Base-by-base conservation (phyloP, 1,140 invertebrate species). In the Caenorhabditis latens region DNA sequence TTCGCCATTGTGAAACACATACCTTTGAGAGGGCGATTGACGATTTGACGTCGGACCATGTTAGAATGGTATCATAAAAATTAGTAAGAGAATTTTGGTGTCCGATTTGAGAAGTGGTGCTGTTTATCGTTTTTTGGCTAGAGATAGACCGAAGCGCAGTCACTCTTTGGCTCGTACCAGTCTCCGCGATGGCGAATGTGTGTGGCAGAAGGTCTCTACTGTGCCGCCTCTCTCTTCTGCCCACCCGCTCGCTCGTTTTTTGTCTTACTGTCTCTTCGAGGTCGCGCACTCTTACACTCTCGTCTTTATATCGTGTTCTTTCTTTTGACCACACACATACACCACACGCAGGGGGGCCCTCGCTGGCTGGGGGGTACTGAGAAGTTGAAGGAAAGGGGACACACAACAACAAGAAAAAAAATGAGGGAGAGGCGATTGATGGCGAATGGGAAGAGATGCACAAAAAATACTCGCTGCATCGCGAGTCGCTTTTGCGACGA, bases 161-260 rank as follows among this genome's bases (percentile, higher is more conserved):
- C 71, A 46, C 71, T 79, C 46, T 48, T 79, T 79, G 71, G 71
- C 67, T 79, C 46, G 71, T 79, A 79, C 71, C 71, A 79, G 71
- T 79, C 71, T 79, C 71, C 71, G 71, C 71, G 46, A 79, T 79
- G 71, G 71, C 71, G 71, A 53, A 79, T 79, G 71, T 79, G 65
- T 79, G 46, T 79, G 71, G 71, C 46, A 79, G 71, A 79, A 79
- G 71, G 71, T 79, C 71, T 79, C 46, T 43, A 50, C 71, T 50
- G 67, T 71, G 67, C 67, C 67, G 42, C 42, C 63, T 32, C 71
- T 24, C 71, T 79, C 71, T 79, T 24, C 71, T 79, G 71, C 71
- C 71, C 46, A 79, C 71, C 71, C 71, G 71, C 71, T 79, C 71
- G 71, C 71, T 79, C 71, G 43, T 79, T 79, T 79, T 53, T 79